Evolutionary conservation across 2,113 vertebrate genomes (phyloP).

Genomic region (Brachypteracias leptosomus): DNA sequence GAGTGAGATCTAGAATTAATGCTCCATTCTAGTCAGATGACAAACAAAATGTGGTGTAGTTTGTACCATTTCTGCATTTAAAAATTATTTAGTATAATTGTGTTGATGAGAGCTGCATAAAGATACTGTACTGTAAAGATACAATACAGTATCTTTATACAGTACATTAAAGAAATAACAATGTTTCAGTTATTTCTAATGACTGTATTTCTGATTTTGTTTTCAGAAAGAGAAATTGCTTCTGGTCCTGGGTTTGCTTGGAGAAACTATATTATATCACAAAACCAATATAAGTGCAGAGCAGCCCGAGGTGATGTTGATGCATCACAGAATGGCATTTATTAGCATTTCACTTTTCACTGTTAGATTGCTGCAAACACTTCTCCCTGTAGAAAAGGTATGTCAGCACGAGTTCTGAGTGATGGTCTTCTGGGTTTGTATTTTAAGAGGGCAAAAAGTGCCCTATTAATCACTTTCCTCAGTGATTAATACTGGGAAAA

Average conservation of each 20-base stretch:
- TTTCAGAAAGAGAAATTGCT: constrained; percentile 87
- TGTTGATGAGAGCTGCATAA: not conserved
- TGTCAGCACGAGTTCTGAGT: not conserved
- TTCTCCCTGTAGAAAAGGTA: constrained; percentile 95
- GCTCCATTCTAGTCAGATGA: not conserved
- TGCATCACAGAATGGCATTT: constrained; percentile 88
- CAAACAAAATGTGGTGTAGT: not conserved
- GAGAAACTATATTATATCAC: constrained; percentile 83
- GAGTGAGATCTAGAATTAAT: not conserved
- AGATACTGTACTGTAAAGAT: too few relatives aligned
- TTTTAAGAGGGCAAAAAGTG: not conserved
- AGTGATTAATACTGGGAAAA: not conserved
- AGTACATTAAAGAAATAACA: not conserved
- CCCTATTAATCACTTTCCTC: not conserved
- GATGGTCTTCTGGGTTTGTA: not conserved
- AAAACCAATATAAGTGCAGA: constrained; percentile 73
- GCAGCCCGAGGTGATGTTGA: constrained; percentile 66
- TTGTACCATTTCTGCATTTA: not conserved
- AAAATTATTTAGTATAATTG: not conserved
- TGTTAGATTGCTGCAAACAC: constrained; percentile 84
- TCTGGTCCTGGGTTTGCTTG: constrained; percentile 79
- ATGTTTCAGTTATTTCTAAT: not conserved
- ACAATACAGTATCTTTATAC: too few relatives aligned
- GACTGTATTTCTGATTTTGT: not conserved
- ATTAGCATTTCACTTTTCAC: constrained; percentile 81